A percentile compares a stretch with the other conserved stretches of the same genome.
Evolutionary conservation across 2,797 vertebrate genomes (phyloP).

Genomic region (Enoplosus armatus): DNA sequence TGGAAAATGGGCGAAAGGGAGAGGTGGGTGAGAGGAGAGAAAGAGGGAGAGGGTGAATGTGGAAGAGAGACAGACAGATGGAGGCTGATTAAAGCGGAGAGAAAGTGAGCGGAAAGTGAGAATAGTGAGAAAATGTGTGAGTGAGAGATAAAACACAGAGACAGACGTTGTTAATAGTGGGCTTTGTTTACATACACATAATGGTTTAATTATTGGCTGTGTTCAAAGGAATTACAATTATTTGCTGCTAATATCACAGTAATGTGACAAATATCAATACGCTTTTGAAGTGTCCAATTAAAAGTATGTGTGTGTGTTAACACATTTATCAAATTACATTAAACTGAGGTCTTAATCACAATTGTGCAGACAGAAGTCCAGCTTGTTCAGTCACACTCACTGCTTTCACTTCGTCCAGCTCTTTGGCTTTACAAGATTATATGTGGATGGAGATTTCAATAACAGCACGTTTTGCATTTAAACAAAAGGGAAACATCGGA

Average conservation of each 20-base stretch:
- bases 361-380: neutral
- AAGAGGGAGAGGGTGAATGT: neutral
- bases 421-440: neutral
- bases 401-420: neutral
- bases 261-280: slow-evolving; percentile 52
- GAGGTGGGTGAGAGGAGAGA: slow-evolving; percentile 3
- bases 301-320: slow-evolving; percentile 34
- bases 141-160: slow-evolving; percentile 45
- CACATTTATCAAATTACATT: slow-evolving; percentile 39
- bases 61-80: slow-evolving; percentile 14
- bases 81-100: slow-evolving; percentile 37
- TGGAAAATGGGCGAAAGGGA: slow-evolving; percentile 29
- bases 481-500: neutral
- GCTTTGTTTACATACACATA: slow-evolving; percentile 50
- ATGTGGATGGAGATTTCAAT: neutral
- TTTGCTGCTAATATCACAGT: slow-evolving; percentile 60
- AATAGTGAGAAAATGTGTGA: slow-evolving; percentile 36
- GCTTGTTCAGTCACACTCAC: neutral
- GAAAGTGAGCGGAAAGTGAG: slow-evolving; percentile 31
- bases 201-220: slow-evolving; percentile 50
- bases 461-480: neutral
- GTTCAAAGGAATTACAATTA: slow-evolving; percentile 51
- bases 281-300: slow-evolving; percentile 45
- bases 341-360: slow-evolving; percentile 29
- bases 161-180: slow-evolving; percentile 28